Percentiles rank a stretch among this genome's conserved stretches.
Evolutionary conservation across 2,113 vertebrate species (phyloP).

Genomic region (Philantomba maxwellii): DNA sequence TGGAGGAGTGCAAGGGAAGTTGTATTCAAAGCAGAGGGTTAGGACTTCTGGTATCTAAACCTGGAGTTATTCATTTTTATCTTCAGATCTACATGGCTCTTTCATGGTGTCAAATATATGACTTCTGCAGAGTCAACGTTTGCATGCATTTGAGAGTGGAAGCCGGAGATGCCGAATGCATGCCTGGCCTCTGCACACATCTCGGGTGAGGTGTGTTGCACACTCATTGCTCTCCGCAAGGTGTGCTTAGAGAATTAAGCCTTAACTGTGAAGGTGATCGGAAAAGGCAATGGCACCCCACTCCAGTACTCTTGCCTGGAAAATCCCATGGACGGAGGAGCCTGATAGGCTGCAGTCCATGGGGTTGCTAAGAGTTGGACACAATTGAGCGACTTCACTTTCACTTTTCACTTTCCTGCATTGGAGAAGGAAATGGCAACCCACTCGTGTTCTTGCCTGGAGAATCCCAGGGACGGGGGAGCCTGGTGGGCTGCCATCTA

Average conservation of each 20-base stretch:
- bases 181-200: background rate
- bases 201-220: background rate
- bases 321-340: too few relatives aligned
- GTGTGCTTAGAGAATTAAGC: background rate
- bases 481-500: too few relatives aligned
- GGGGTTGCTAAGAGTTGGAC: fast-evolving
- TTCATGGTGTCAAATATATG: background rate
- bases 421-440: too few relatives aligned
- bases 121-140: background rate
- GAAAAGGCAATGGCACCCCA: too few relatives aligned
- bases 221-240: background rate
- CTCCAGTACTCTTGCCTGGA: too few relatives aligned
- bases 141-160: background rate
- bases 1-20: background rate
- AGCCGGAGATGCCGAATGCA: background rate
- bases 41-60: background rate
- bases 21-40: background rate
- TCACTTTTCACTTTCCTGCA: too few relatives aligned
- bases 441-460: too few relatives aligned
- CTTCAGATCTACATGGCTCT: background rate
- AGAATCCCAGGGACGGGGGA: too few relatives aligned
- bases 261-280: background rate
- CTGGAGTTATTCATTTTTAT: background rate
- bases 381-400: fast-evolving
- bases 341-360: too few relatives aligned